A percentile compares a stretch with the other conserved stretches of the same genome.
These are phyloP conservation scores for Phalacrocorax carbo DNA, from an alignment of 2,113 vertebrate genomes.

Conservation along the genomic window DNA sequence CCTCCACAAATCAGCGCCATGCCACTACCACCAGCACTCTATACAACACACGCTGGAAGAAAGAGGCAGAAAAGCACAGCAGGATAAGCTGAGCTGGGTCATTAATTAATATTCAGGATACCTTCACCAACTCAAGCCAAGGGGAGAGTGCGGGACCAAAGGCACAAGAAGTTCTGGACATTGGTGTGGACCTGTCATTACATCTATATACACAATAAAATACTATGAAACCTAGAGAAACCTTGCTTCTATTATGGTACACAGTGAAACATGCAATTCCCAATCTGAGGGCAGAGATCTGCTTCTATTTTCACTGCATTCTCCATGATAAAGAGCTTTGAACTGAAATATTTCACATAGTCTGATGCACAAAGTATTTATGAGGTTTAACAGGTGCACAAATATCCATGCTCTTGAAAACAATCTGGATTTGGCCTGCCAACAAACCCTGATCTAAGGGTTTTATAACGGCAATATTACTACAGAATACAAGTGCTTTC, in stretches of 20 bases:
- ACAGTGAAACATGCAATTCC: neutral
- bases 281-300: neutral
- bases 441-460: conserved; percentile 31
- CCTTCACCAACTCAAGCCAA: neutral
- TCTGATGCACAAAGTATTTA: neutral
- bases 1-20: neutral
- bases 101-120: neutral
- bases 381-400: conserved; percentile 50
- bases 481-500: conserved; percentile 23
- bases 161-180: neutral
- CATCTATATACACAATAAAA: neutral
- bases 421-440: conserved; percentile 27
- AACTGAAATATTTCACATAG: neutral
- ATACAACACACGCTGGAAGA: neutral
- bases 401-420: conserved; percentile 36
- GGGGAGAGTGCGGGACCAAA: neutral
- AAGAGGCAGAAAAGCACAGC: neutral
- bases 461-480: conserved; percentile 38
- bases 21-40: neutral
- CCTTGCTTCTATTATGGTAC: neutral
- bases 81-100: neutral
- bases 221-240: neutral
- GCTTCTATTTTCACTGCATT: neutral
- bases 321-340: neutral
- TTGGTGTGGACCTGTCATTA: neutral